Conservation (phyloP, 2,888 invertebrate species). For the Calephelis perditalis region DNA sequence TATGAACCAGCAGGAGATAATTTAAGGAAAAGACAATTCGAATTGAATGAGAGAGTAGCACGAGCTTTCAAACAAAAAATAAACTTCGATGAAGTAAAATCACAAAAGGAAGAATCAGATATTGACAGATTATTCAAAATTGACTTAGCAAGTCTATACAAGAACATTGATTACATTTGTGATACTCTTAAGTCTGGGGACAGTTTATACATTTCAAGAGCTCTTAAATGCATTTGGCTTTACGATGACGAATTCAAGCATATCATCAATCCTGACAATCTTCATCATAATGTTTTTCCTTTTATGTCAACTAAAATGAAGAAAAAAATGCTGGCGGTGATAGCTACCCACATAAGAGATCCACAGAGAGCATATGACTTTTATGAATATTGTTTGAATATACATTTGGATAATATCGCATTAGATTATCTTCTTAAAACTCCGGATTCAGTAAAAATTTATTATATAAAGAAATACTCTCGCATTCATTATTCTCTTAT, state of each 20-base stretch:
- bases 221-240: conserved; percentile 49
- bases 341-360: conserved; percentile 24
- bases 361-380: not conserved
- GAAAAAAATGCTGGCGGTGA: not conserved
- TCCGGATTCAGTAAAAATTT: not conserved
- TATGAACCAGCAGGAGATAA: not conserved
- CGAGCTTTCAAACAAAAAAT: conserved; percentile 24
- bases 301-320: conserved; percentile 5
- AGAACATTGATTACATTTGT: conserved; percentile 45
- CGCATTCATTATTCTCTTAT: not conserved
- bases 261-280: conserved; percentile 43
- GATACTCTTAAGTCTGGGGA: conserved; percentile 50
- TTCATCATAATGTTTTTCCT: conserved; percentile 48
- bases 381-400: not conserved
- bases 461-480: not conserved
- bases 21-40: not conserved
- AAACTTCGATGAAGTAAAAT: not conserved
- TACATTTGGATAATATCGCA: not conserved
- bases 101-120: conserved; percentile 36
- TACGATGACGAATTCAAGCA: conserved; percentile 32
- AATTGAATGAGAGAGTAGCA: conserved; percentile 17
- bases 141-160: conserved; percentile 49
- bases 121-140: conserved; percentile 52
- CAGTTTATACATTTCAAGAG: conserved; percentile 45
- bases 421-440: not conserved